Percentiles rank a stretch among this genome's conserved stretches.
These are phyloP conservation scores for Cancer borealis DNA, from an alignment of 2,888 invertebrate species.

Conservation along the genomic window DNA sequence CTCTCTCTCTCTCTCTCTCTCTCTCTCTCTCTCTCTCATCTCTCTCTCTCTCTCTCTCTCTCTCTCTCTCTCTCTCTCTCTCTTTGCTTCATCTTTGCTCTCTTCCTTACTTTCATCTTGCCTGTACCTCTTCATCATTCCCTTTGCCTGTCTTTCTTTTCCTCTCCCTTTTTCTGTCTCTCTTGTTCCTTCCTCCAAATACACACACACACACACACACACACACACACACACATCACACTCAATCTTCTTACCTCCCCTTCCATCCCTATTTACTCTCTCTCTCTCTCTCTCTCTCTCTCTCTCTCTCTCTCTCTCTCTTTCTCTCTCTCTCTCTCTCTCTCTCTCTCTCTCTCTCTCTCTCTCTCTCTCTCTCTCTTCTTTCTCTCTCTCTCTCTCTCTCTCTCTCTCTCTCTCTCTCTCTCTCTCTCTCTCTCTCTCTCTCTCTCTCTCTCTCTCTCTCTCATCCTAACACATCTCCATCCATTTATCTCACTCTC, in stretches of 20 bases:
- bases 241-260: too few relatives aligned
- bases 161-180: background rate
- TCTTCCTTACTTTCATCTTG: background rate
- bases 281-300: background rate
- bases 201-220: too few relatives aligned
- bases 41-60: too few relatives aligned
- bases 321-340: too few relatives aligned
- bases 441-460: background rate
- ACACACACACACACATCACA: too few relatives aligned
- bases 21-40: too few relatives aligned
- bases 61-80: too few relatives aligned
- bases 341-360: too few relatives aligned
- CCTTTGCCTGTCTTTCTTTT: background rate
- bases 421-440: background rate
- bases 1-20: conserved; percentile 9
- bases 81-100: background rate
- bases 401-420: conserved; percentile 17
- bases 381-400: too few relatives aligned
- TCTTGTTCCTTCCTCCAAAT: background rate
- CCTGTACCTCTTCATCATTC: background rate
- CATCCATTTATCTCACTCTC: background rate
- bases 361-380: too few relatives aligned
- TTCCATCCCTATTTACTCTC: background rate
- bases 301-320: conserved; percentile 32
- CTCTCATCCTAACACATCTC: background rate